Base-by-base conservation (phyloP, 2,888 invertebrate genomes). In the Erebia ligea region DNA sequence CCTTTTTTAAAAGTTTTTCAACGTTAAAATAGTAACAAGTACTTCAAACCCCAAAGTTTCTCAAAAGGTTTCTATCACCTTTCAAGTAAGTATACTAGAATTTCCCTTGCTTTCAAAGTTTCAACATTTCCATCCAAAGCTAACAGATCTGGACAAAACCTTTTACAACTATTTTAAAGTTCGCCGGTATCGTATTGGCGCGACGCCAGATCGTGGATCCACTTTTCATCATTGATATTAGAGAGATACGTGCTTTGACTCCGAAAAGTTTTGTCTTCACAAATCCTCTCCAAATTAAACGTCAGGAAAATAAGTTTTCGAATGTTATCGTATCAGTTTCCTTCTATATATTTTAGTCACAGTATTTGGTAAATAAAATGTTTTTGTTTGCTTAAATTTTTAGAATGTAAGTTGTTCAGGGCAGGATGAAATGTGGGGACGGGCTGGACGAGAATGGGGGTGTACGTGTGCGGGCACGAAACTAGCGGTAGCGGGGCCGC, bases 211-310 rank as follows among this genome's bases (percentile, higher is more conserved):
- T 45, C 57, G 21, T 25, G 48, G 57, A 57, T 48, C 66, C 48
- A n/a, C 45, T 56, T 57, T 67, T 57, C 57, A 67, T 67, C 66
- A 67, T 57, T 57, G 66, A 58, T 67, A 67, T 67, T 67, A 67
- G 45, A 67, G 11, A 57, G 48, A 57, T 67, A 67, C 66, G 66
- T 67, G 66, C 56, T 48, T 45, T 25, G 48, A 57, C 42, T 67
- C 15, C n/a, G 8, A 17, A 57, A 57, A 25, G 56, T 57, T 48
- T 57, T 67, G 42, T 25, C 56, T 45, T 21, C 11, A 57, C 15
- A 48, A 42, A 8, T 9, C 52, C 56, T 42, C 66, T 57, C 40
- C 3, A 48, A 21, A 50, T 63, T 63, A 52, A 50, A 52, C 21
- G 50, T 52, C 63, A 52, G 42, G 11, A 57, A 45, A 67, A 57